phyloP scores from a whole-genome alignment of 2,797 vertebrate genomes.

The Dendrocincla fuliginosa region DNA sequence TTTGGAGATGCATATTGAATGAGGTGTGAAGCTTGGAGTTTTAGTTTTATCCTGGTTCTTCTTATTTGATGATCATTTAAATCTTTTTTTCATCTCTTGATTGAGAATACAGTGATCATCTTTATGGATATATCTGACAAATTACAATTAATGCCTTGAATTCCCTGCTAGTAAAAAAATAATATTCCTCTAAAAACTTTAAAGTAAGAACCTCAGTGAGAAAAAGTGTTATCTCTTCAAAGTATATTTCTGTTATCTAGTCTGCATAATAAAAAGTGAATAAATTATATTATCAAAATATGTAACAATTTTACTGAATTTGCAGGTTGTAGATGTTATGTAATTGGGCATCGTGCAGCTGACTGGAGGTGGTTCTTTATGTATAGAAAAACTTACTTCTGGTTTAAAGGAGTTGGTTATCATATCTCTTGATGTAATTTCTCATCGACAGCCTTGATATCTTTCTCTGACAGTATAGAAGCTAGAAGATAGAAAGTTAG shows the following conservation, averaged over 20 bases:
- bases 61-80: background rate
- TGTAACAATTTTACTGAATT: background rate
- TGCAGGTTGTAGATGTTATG: background rate
- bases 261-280: background rate
- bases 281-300: background rate
- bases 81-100: background rate
- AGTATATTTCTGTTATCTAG: background rate
- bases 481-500: background rate
- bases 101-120: background rate
- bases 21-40: background rate
- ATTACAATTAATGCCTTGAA: background rate
- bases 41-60: background rate
- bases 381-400: background rate
- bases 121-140: background rate
- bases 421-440: background rate
- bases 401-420: background rate
- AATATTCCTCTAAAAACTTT: background rate
- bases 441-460: background rate
- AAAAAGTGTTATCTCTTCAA: background rate
- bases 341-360: background rate
- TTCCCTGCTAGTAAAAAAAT: background rate
- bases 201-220: background rate
- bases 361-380: background rate
- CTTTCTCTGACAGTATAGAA: background rate
- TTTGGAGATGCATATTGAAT: background rate